These are phyloP conservation scores for Gymnothorax reevesii DNA, from an alignment of 2,797 vertebrate genomes.

Conservation along the genomic window DNA sequence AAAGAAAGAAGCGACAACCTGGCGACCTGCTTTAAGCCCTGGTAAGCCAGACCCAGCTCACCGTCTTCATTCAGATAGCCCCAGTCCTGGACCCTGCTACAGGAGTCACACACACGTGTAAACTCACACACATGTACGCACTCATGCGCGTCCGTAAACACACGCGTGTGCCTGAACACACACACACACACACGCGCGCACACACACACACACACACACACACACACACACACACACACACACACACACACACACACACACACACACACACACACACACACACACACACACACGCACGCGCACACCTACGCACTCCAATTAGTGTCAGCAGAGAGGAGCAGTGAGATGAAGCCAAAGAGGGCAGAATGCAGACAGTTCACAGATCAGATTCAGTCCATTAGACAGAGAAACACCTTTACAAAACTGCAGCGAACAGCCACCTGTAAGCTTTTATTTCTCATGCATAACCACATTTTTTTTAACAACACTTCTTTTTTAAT, in stretches of 20 bases:
- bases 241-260: no score
- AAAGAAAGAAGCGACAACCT: conserved; percentile 72
- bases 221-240: no score
- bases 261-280: background rate
- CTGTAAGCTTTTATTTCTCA: background rate
- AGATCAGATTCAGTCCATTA: background rate
- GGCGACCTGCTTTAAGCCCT: conserved; percentile 93
- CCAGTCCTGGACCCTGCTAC: conserved; percentile 88
- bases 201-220: no score
- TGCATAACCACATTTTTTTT: background rate
- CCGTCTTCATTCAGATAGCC: conserved; percentile 90
- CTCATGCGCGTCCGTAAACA: background rate
- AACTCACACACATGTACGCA: background rate
- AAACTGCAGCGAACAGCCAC: background rate
- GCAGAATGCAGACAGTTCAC: background rate
- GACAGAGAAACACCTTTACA: no score
- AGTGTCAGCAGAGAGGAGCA: background rate
- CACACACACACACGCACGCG: background rate
- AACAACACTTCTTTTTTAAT: background rate
- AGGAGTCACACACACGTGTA: background rate
- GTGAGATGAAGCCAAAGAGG: background rate
- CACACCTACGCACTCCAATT: background rate
- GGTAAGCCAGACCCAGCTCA: conserved; percentile 90
- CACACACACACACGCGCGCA: no score
- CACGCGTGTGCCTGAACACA: background rate